Base-by-base conservation (phyloP, 1,140 invertebrate genomes). In the Ceratina australensis region DNA sequence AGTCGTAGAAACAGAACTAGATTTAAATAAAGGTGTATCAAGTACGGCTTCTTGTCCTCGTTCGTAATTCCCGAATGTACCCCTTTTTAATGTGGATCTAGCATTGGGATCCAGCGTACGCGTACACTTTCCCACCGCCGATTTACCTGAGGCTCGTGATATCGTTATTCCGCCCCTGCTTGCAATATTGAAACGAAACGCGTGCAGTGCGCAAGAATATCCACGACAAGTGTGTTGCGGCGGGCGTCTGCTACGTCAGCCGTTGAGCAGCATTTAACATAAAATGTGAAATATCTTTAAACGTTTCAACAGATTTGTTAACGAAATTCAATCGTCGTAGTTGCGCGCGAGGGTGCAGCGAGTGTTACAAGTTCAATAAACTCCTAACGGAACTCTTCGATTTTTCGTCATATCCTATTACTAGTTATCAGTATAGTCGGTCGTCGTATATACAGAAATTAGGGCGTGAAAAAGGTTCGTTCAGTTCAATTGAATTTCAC, bases 161-260 rank as follows among this genome's bases (percentile, higher is more conserved):
- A 16, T 49, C 47, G 60, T 71, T 78, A 76, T 50, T 73, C 26
- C 57, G 57, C 13, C 63, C 24, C 72, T 78, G 71, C 15, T 33
- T 65, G 26, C 52, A 52, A 42, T 42, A 42, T 42, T 42, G 33
- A 42, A 18, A 61, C 47, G 52, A 60, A 78, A 61, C 52, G 69
- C 52, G 49, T 79, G 63, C 42, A 66, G 56, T 74, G 63, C 72
- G 71, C 56, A 67, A 42, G 69, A 73, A 56, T 61, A 26, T 69
- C 64, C 54, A 63, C 61, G 57, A 49, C 50, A 66, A 80, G 77
- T 78, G n/a, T n/a, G 71, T 71, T 33, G 69, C 69, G 28, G 49
- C 64, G 54, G 71, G 73, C 59, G 73, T 86, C 78, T 86, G 85
- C 84, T 87, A 28, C 75, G 69, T 86, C 80, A 85, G 83, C 59